These are phyloP conservation scores for Drosophila littoralis DNA, from an alignment of 1,140 invertebrate genomes.

Conservation along the genomic window DNA sequence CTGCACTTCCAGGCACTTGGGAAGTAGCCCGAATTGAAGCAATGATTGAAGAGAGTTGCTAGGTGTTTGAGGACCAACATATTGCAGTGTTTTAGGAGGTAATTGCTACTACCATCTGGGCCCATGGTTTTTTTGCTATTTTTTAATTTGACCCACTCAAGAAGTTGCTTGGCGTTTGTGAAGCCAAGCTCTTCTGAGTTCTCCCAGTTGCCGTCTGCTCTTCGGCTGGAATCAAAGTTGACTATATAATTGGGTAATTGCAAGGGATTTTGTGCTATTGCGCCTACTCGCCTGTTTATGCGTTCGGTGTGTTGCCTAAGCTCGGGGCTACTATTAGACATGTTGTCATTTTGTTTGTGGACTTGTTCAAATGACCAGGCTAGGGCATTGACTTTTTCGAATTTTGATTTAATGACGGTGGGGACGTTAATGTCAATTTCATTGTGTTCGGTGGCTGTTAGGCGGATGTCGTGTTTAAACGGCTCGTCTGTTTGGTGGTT, in stretches of 20 bases:
- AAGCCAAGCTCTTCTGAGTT: slow-evolving; percentile 1
- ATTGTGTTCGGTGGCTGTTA: neutral
- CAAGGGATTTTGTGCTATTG: no score
- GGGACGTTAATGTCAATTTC: neutral
- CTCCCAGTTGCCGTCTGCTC: slow-evolving; percentile 11
- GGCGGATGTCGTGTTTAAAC: neutral
- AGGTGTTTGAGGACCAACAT: slow-evolving; percentile 8
- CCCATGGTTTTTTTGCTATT: slow-evolving; percentile 27
- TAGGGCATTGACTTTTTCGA: slow-evolving; percentile 17
- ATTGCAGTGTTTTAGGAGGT: slow-evolving; percentile 11
- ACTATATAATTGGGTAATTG: neutral
- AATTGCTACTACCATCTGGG: slow-evolving; percentile 23
- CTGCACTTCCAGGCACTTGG: slow-evolving; percentile 12
- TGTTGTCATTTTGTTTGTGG: slow-evolving; percentile 9
- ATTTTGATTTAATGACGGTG: neutral
- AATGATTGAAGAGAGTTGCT: slow-evolving; percentile 21
- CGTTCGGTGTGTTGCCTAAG: neutral
- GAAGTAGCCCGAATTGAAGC: slow-evolving; percentile 17
- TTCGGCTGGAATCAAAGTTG: neutral
- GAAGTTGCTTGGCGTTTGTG: slow-evolving; percentile 5
- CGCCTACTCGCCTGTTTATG: neutral
- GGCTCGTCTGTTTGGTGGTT: no score
- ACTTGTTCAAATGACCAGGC: slow-evolving; percentile 12
- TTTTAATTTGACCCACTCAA: slow-evolving; percentile 1
- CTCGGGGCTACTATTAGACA: neutral